Evolutionary conservation across 2,888 invertebrate genomes (phyloP).

Genomic region (Carpatolechia fugitivella): DNA sequence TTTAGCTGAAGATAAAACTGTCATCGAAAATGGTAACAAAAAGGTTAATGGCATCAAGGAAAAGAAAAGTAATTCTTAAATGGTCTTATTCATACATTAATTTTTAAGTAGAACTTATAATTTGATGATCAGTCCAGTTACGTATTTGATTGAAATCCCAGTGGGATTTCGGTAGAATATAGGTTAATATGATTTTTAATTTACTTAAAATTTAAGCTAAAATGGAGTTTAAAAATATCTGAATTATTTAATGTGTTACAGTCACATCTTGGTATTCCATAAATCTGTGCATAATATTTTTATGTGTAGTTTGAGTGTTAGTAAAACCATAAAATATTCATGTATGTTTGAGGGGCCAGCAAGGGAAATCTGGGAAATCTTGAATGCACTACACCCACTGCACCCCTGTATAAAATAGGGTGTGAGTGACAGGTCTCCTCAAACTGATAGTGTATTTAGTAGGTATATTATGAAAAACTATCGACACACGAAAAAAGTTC

Average conservation of each 20-base stretch:
- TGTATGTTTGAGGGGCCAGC: not conserved
- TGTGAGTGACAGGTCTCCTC: too few relatives aligned
- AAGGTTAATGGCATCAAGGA: constrained; percentile 37
- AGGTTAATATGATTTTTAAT: not conserved
- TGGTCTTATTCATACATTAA: not conserved
- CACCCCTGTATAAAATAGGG: too few relatives aligned
- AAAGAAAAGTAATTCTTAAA: not conserved
- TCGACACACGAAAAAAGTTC: too few relatives aligned
- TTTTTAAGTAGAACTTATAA: constrained; percentile 12
- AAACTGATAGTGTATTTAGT: too few relatives aligned
- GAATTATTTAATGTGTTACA: too few relatives aligned
- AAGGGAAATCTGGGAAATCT: not conserved
- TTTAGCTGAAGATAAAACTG: constrained; percentile 58
- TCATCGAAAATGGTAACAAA: constrained; percentile 53
- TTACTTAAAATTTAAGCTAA: not conserved
- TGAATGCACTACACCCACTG: too few relatives aligned
- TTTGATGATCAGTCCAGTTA: not conserved
- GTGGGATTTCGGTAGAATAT: too few relatives aligned
- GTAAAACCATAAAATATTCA: too few relatives aligned
- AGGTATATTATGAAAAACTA: too few relatives aligned
- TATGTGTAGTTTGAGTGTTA: not conserved
- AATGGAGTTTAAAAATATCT: too few relatives aligned
- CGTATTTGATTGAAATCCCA: not conserved
- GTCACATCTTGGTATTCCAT: not conserved
- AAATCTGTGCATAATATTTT: constrained; percentile 1